phyloP scores from a whole-genome alignment of 92 coral and sea anemone species.

The Galaxea fascicularis region DNA sequence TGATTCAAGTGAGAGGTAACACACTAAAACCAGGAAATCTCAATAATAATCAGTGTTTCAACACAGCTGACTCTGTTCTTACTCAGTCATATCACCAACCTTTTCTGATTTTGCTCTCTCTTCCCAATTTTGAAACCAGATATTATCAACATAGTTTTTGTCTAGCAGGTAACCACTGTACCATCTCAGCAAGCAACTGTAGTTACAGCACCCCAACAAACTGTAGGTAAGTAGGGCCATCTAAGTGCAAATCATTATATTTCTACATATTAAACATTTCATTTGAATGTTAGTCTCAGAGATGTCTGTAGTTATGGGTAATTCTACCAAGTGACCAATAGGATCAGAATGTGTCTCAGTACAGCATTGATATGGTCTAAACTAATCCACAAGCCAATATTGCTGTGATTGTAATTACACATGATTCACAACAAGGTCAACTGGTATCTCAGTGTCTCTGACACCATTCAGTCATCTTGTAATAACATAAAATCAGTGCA shows the following conservation, averaged over 20 bases:
- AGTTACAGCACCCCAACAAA: conserved; percentile 28
- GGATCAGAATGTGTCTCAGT: not conserved
- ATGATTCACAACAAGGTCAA: not conserved
- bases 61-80: no score
- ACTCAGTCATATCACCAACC: no score
- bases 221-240: conserved; percentile 24
- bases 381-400: not conserved
- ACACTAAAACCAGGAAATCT: no score
- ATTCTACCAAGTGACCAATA: no score
- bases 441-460: not conserved
- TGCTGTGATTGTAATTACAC: not conserved
- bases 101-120: no score
- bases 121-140: not conserved
- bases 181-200: conserved; percentile 22
- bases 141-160: not conserved
- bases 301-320: no score
- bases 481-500: no score
- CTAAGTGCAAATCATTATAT: not conserved
- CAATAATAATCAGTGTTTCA: no score
- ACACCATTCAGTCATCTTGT: no score
- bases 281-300: not conserved
- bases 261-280: not conserved
- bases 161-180: conserved; percentile 23
- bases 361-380: not conserved
- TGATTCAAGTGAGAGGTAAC: no score